Base-by-base conservation (phyloP, 2,888 invertebrate species). In the Pollenia labialis region DNA sequence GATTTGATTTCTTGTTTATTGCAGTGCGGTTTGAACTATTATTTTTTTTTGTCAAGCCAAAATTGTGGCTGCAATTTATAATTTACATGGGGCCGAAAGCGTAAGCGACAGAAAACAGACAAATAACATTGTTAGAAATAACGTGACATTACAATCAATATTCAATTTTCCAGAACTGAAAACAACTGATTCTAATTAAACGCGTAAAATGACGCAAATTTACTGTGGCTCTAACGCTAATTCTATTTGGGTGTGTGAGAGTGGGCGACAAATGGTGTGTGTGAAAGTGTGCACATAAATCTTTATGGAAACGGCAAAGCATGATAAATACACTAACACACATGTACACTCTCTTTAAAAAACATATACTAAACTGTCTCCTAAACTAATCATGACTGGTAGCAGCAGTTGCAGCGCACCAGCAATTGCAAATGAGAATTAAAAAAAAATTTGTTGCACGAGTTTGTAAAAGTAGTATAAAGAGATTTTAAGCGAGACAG, bases 161-260 rank as follows among this genome's bases (percentile, higher is more conserved):
- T 87, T 87, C 87, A 88, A 88, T 85, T 85, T 87, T 64, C 76
- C 76, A 69, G 50, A 69, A 76, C 83, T 81, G 77, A 60, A 81
- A 88, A 87, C 88, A 88, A 86, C 81, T 80, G 85, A 87, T 87
- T 83, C 87, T 88, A 88, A 88, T 88, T 88, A 87, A 87, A 84
- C 72, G 84, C 77, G 68, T 79, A 74, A 84, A 87, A 84, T 81
- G 87, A 84, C 62, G 84, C 77, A 84, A 84, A 87, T 87, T 84
- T 77, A 74, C 60, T 81, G 68, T 84, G 74, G 69, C 64, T 58
- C 75, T 18, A 4, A 16, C 11, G 16, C 1, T 54, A 56, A 74
- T 75, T 42, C 40, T 62, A 56, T 46, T 62, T 71, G n/a, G 32
- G 7, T n/a, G 18, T 11, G 2, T 32, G 4, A n/a, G 14, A n/a